These are phyloP conservation scores for Hippoglossus hippoglossus DNA, from an alignment of 2,797 vertebrate species.

Conservation along the genomic window DNA sequence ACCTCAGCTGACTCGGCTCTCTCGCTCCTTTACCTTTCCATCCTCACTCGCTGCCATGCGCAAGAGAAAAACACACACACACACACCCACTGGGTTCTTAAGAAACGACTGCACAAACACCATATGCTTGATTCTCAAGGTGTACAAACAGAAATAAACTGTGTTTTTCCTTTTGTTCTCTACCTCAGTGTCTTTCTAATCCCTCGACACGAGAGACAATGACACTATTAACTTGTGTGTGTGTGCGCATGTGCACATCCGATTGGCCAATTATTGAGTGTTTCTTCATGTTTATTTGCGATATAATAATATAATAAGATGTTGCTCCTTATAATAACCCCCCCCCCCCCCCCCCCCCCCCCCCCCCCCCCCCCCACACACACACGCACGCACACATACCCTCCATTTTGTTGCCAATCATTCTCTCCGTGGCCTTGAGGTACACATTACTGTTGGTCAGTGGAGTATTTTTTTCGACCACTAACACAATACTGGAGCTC, in stretches of 20 bases:
- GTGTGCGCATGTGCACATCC: background rate
- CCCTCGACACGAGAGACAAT: background rate
- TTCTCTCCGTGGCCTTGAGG: conserved; percentile 46
- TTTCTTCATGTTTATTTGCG: background rate
- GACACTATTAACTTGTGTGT: conserved; percentile 2
- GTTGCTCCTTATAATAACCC: conserved; percentile 19
- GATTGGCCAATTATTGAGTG: no score
- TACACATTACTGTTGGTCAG: conserved; percentile 50
- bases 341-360: background rate
- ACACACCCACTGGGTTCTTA: conserved; percentile 44
- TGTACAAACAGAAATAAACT: conserved; percentile 39
- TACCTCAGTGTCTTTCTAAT: background rate
- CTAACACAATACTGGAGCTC: conserved; percentile 62
- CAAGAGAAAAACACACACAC: background rate
- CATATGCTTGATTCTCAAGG: conserved; percentile 67
- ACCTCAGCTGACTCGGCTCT: conserved; percentile 42
- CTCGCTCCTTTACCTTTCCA: conserved; percentile 8
- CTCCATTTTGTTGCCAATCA: conserved; percentile 17
- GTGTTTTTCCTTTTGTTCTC: conserved; percentile 20
- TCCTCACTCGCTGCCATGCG: background rate
- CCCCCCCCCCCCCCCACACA: background rate
- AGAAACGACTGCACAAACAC: conserved; percentile 67
- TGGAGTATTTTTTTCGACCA: conserved; percentile 38
- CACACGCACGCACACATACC: background rate
- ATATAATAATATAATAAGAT: background rate